Evolutionary conservation across 1,140 invertebrate species (phyloP).

Genomic region (Asbolus verrucosus): DNA sequence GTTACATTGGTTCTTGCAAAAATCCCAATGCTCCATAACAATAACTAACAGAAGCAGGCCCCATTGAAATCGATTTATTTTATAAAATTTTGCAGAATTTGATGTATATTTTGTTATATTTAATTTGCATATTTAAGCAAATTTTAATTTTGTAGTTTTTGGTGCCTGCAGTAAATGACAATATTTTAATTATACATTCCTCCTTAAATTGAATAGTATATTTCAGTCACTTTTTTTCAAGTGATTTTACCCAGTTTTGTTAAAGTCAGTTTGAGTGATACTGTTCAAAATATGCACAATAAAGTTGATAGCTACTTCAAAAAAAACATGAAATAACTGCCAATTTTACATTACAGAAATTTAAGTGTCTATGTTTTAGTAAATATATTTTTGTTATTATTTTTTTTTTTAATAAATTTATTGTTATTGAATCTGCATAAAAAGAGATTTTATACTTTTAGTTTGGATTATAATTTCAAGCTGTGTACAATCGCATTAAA

Average conservation of each 20-base stretch:
- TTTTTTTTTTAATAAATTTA: conserved; percentile 12
- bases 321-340: background rate
- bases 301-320: background rate
- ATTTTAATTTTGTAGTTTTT: conserved; percentile 4
- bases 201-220: conserved; percentile 29
- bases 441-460: conserved; percentile 34
- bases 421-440: conserved; percentile 9
- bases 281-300: conserved; percentile 18
- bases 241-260: background rate
- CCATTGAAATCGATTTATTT: conserved; percentile 46
- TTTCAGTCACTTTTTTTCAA: conserved; percentile 20
- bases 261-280: conserved; percentile 27
- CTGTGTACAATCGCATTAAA: conserved; percentile 38
- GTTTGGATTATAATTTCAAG: conserved; percentile 25
- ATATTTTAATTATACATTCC: conserved; percentile 18
- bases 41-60: conserved; percentile 51
- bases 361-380: conserved; percentile 14
- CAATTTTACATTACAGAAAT: background rate
- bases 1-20: conserved; percentile 33
- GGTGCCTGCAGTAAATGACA: conserved; percentile 32
- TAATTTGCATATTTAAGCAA: conserved; percentile 33
- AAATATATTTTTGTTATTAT: conserved; percentile 21
- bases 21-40: conserved; percentile 54
- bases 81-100: conserved; percentile 44
- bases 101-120: conserved; percentile 46